Evolutionary conservation across 2,113 vertebrate species (phyloP).

Genomic region (Daphoenositta chrysoptera): DNA sequence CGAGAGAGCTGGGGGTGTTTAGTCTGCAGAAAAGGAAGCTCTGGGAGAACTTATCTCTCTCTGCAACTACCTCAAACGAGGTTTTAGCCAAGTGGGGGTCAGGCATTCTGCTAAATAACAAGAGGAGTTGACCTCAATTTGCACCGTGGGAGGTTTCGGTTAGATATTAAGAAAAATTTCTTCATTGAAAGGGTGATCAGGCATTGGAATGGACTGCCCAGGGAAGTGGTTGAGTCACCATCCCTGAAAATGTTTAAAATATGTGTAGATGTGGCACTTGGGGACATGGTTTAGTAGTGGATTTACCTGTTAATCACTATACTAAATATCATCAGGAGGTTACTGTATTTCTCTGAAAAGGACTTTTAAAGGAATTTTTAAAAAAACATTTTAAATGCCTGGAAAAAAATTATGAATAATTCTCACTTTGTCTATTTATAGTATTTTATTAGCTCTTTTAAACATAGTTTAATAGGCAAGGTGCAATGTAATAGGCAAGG

Average conservation of each 20-base stretch:
- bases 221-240: neutral
- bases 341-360: neutral
- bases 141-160: neutral
- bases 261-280: neutral
- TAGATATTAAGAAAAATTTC: neutral
- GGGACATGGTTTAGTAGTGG: neutral
- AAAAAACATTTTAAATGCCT: neutral
- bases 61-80: neutral
- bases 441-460: neutral
- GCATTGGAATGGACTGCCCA: no score
- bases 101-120: neutral
- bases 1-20: neutral
- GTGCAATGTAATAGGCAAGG: neutral
- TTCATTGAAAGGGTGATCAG: accelerated
- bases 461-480: neutral
- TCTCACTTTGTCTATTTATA: neutral
- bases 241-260: neutral
- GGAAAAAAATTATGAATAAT: neutral
- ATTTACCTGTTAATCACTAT: neutral
- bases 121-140: neutral
- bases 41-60: accelerated
- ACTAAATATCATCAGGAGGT: neutral
- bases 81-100: neutral
- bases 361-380: neutral
- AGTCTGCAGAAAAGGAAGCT: neutral